These are phyloP conservation scores for Drosophila saltans DNA, from an alignment of 1,140 invertebrate genomes.

Conservation along the genomic window DNA sequence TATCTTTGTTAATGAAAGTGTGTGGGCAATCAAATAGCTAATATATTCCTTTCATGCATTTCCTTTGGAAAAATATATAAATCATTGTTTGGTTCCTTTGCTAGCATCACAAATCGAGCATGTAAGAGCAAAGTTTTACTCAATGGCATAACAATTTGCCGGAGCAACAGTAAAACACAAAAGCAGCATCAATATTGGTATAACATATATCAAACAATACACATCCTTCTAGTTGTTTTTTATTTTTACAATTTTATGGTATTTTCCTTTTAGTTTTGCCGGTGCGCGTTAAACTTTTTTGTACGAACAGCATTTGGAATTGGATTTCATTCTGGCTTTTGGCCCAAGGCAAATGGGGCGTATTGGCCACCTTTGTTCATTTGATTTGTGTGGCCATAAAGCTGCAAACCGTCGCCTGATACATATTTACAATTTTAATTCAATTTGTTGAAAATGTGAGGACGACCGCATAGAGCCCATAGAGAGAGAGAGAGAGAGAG, in stretches of 20 bases:
- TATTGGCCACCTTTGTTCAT: slow-evolving; percentile 58
- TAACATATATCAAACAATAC: slow-evolving; percentile 29
- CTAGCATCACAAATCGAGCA: slow-evolving; percentile 33
- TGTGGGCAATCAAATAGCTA: no score
- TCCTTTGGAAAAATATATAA: slow-evolving; percentile 21
- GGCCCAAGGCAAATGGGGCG: slow-evolving; percentile 41
- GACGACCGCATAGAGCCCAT: slow-evolving; percentile 8
- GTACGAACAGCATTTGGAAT: slow-evolving; percentile 34
- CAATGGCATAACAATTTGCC: slow-evolving; percentile 56
- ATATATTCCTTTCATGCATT: not conserved
- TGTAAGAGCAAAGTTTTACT: slow-evolving; percentile 33
- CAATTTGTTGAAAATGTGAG: slow-evolving; percentile 61
- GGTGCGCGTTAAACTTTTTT: slow-evolving; percentile 42
- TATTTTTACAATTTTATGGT: slow-evolving; percentile 1
- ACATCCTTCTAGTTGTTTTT: slow-evolving; percentile 34
- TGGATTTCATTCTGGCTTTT: slow-evolving; percentile 15
- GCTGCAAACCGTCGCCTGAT: slow-evolving; percentile 52
- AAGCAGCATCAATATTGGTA: slow-evolving; percentile 38
- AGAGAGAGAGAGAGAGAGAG: not conserved
- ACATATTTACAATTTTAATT: slow-evolving; percentile 76
- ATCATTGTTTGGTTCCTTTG: slow-evolving; percentile 18
- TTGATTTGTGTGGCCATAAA: slow-evolving; percentile 78
- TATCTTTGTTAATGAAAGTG: no score
- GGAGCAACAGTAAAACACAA: slow-evolving; percentile 20
- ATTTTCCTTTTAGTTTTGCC: slow-evolving; percentile 34